Base-by-base conservation (phyloP, 2,797 vertebrate species). In the Oreochromis grahami region DNA sequence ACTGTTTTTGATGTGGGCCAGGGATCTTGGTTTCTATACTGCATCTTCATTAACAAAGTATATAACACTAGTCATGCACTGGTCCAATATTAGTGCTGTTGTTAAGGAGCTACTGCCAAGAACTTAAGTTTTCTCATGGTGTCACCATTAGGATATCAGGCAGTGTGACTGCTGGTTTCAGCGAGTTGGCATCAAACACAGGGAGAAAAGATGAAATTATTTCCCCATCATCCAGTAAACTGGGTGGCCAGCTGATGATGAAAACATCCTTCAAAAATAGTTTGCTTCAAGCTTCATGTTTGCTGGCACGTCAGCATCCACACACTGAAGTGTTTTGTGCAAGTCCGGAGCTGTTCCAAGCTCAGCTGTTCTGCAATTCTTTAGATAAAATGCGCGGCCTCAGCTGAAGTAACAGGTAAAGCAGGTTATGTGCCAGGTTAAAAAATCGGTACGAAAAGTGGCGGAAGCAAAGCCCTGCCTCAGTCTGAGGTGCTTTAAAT, bases 401-500 rank as follows among this genome's bases (percentile, higher is more conserved):
- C 65, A 70, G 76, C 80, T 43, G 45, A 78, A 26, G 82, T 50
- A 84, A 68, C 48, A 26, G 48, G 77, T 70, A 82, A 32, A 3
- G 11, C 26, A 52, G 81, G 83, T 89, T 55, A 87, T 72, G 76
- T 78, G 41, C 86, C 52, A 4, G 63, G 70, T 4, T n/a, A 34
- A 72, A 80, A 72, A 82, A 45, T 52, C 34, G 24, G n/a, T 34
- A 79, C 36, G 26, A 78, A 86, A 51, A 58, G 51, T 48, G 11
- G 76, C 29, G 8, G 79, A 76, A 85, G 80, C 14, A 88, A 89
- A 89, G 80, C 7, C n/a, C 41, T 5, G 51, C 63, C 88, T 84
- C 41, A 77, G 78, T 76, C 78, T 26, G n/a, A 77, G 63, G 41
- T 72, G 76, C 32, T 74, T 83, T 78, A 76, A 79, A 88, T 78